These are phyloP conservation scores for Protodeltote pygarga DNA, from an alignment of 2,888 invertebrate species.

Conservation along the genomic window DNA sequence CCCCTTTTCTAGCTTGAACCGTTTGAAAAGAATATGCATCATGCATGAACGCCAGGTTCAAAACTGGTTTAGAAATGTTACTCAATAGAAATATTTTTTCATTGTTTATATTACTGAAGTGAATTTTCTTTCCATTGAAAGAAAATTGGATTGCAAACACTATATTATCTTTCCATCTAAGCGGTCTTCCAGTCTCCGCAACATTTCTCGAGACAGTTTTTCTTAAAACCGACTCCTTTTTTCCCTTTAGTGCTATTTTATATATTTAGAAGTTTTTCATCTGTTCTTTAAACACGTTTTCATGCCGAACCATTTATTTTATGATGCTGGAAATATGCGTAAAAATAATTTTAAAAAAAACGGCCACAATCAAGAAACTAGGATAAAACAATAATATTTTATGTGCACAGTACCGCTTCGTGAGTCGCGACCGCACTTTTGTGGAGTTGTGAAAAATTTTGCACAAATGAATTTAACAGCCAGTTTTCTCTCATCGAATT, in stretches of 20 bases:
- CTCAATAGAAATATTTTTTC: conserved; percentile 19
- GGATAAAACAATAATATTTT: conserved; percentile 17
- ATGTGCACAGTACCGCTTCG: conserved; percentile 8
- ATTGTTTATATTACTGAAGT: conserved; percentile 15
- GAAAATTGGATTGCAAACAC: conserved; percentile 27
- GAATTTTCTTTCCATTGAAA: conserved; percentile 22
- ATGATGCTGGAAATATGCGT: neutral
- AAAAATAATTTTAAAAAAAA: conserved; percentile 7
- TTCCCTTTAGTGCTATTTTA: neutral
- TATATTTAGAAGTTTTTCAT: neutral
- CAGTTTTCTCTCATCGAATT: neutral
- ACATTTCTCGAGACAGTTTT: conserved; percentile 20
- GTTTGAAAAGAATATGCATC: conserved; percentile 38
- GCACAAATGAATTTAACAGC: conserved; percentile 8
- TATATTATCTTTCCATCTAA: conserved; percentile 39
- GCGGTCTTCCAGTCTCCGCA: conserved; percentile 4
- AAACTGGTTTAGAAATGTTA: conserved; percentile 30
- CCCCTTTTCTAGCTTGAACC: conserved; percentile 17
- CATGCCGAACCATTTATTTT: neutral
- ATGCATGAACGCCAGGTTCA: conserved; percentile 15
- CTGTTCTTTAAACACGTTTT: neutral
- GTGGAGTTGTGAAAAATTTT: conserved; percentile 20
- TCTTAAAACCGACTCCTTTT: neutral
- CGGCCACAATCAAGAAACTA: conserved; percentile 9
- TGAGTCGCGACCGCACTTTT: neutral